Conservation (phyloP, 2,797 vertebrate genomes). For the Myioborus melanocephalus region DNA sequence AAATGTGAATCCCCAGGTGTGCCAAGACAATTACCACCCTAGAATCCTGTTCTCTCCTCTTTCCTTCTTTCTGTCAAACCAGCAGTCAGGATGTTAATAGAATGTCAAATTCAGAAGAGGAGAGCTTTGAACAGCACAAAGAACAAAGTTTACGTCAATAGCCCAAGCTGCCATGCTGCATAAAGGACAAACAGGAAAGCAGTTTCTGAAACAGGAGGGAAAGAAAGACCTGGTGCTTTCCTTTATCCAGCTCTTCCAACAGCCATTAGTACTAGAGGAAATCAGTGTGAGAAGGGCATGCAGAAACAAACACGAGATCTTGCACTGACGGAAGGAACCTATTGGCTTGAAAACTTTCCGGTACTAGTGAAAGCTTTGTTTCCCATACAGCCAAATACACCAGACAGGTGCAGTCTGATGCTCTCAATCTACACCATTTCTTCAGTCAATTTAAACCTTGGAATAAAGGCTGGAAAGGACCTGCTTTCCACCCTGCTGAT, state of each 20-base stretch:
- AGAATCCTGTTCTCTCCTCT: not conserved
- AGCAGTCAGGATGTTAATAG: not conserved
- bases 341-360: slow-evolving; percentile 53
- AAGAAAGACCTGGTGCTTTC: not conserved
- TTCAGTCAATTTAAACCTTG: not conserved
- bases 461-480: not conserved
- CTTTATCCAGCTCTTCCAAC: slow-evolving; percentile 5
- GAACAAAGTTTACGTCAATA: slow-evolving; percentile 33
- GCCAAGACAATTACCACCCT: not conserved
- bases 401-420: not conserved
- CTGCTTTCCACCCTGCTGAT: not conserved
- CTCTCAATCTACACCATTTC: not conserved
- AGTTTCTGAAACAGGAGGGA: not conserved
- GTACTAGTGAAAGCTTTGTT: slow-evolving; percentile 49
- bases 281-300: not conserved
- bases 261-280: slow-evolving; percentile 2
- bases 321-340: slow-evolving; percentile 50
- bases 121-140: slow-evolving; percentile 1
- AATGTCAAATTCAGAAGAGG: not conserved
- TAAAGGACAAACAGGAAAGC: slow-evolving; percentile 50
- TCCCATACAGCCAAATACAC: not conserved
- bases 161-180: not conserved
- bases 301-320: not conserved
- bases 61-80: not conserved
- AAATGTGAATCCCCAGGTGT: not conserved